A percentile compares a stretch with the other conserved stretches of the same genome.
Conservation (phyloP, 1,140 invertebrate species). For the Melipona quadrifasciata region DNA sequence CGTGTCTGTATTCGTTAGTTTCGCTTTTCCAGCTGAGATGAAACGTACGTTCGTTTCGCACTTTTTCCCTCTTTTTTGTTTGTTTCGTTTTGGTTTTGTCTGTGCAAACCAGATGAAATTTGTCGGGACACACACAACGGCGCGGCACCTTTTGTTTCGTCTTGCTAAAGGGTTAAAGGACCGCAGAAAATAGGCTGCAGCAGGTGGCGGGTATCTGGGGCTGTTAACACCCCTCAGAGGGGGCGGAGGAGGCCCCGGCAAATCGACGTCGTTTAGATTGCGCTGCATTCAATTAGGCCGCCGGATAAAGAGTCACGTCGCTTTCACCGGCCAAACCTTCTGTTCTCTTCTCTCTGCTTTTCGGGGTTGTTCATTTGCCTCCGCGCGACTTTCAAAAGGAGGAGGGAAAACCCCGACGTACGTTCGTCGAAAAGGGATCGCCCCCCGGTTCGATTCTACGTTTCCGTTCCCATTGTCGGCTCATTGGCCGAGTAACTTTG, state of each 20-base stretch:
- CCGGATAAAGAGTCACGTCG: constrained; percentile 48
- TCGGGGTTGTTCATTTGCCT: constrained; percentile 45
- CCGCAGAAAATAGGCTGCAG: constrained; percentile 52
- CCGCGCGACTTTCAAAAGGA: background rate
- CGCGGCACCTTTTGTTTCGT: background rate
- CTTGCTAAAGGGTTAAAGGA: constrained; percentile 43
- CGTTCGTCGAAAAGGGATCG: too few species aligned
- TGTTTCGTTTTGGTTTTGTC: too few species aligned
- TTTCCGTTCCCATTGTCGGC: too few species aligned
- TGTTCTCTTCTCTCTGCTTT: constrained; percentile 17
- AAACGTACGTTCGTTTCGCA: background rate
- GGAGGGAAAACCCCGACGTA: too few species aligned
- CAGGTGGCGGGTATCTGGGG: constrained; percentile 43
- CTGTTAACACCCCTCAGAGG: constrained; percentile 18
- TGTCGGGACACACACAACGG: background rate
- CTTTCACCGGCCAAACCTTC: constrained; percentile 23
- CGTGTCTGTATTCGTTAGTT: background rate
- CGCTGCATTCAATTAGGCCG: constrained; percentile 68
- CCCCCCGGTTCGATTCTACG: too few species aligned
- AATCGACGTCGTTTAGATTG: constrained; percentile 72
- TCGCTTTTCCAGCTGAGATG: background rate
- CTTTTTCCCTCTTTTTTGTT: fast-evolving
- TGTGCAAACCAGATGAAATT: background rate
- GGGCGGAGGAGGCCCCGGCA: constrained; percentile 40
- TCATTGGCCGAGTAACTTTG: too few species aligned